Percentiles rank a stretch among this genome's conserved stretches.
These are phyloP conservation scores for Phrixothrix hirtus DNA, from an alignment of 2,888 invertebrate species.

Conservation along the genomic window DNA sequence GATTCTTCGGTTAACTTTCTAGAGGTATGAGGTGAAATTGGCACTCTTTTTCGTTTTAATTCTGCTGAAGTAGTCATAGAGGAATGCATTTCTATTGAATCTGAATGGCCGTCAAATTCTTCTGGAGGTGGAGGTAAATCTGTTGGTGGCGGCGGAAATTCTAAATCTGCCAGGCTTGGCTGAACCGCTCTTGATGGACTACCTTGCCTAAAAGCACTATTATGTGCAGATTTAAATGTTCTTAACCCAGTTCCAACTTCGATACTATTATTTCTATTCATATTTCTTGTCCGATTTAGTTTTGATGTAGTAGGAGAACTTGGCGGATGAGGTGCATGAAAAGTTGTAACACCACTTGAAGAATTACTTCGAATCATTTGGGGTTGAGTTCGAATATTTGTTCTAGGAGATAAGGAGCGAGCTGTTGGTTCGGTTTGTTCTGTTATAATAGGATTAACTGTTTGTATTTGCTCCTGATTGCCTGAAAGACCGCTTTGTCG, in stretches of 20 bases:
- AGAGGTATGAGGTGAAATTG: conserved; percentile 49
- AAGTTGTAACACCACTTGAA: conserved; percentile 77
- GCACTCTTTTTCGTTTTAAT: conserved; percentile 48
- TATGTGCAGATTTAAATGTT: conserved; percentile 53
- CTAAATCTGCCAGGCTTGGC: conserved; percentile 78
- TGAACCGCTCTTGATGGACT: conserved; percentile 74
- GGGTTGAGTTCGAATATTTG: conserved; percentile 67
- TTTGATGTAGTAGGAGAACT: conserved; percentile 67
- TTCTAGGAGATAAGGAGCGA: conserved; percentile 68
- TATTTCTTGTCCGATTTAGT: conserved; percentile 60
- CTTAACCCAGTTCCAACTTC: conserved; percentile 51
- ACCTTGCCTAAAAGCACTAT: conserved; percentile 60
- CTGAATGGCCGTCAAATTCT: conserved; percentile 58
- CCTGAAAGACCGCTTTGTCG: conserved; percentile 71
- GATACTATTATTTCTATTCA: conserved; percentile 51
- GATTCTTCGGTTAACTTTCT: conserved; percentile 50
- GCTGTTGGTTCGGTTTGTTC: conserved; percentile 54
- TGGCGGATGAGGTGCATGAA: conserved; percentile 59
- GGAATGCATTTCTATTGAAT: conserved; percentile 43
- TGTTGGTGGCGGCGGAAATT: conserved; percentile 85
- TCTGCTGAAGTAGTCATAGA: conserved; percentile 48
- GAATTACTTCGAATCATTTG: conserved; percentile 92
- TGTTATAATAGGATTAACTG: conserved; percentile 41
- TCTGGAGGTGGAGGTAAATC: conserved; percentile 80
- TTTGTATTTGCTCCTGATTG: conserved; percentile 50